Percentiles rank a stretch among this genome's conserved stretches.
phyloP scores from a whole-genome alignment of 2,113 vertebrate species.

The Zootoca vivipara region DNA sequence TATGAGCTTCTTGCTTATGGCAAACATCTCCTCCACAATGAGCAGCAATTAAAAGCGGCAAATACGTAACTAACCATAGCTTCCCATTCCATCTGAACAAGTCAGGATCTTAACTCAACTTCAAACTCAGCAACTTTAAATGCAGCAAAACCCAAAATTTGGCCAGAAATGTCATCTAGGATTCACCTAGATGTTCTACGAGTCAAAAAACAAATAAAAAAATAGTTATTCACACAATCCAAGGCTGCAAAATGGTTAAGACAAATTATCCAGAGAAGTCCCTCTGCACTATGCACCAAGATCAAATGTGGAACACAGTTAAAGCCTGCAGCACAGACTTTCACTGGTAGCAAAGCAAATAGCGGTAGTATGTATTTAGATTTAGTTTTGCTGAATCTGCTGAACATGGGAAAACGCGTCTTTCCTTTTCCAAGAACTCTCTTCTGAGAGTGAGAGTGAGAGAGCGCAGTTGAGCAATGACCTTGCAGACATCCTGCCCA shows the following conservation, averaged over 20 bases:
- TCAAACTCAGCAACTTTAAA: background rate
- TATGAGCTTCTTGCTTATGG: background rate
- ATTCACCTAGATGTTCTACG: background rate
- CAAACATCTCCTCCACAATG: background rate
- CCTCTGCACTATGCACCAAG: background rate
- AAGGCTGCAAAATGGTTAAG: background rate
- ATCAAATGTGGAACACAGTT: background rate
- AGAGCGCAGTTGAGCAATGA: background rate
- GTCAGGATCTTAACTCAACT: background rate
- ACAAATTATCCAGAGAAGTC: background rate
- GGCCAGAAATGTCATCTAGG: background rate
- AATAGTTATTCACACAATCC: background rate
- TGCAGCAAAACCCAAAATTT: background rate
- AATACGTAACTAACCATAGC: background rate
- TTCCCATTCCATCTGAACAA: background rate
- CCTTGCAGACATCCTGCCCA: background rate
- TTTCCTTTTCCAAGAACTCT: constrained; percentile 2
- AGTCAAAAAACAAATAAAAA: background rate
- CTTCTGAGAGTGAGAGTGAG: too few relatives aligned
- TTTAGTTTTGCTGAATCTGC: background rate
- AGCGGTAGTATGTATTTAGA: too few relatives aligned
- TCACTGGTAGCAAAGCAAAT: background rate
- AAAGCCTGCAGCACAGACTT: background rate
- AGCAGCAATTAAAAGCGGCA: background rate
- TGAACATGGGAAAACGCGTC: background rate